phyloP scores from a whole-genome alignment of 2,113 vertebrate genomes.

The Mionectes macconnelli region DNA sequence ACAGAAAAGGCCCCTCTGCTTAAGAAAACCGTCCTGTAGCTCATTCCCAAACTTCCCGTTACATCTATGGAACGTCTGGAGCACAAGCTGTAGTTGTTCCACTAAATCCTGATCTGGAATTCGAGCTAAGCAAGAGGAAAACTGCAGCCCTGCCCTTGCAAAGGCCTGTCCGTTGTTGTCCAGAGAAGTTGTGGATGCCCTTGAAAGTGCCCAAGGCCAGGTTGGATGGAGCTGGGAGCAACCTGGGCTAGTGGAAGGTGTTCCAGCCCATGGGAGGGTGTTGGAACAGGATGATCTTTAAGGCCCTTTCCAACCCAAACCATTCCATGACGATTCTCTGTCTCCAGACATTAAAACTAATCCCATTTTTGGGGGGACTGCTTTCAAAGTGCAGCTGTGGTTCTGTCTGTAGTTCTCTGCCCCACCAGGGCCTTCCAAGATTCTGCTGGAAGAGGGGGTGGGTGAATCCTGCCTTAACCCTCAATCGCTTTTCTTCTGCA shows the following conservation, averaged over 20 bases:
- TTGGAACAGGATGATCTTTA: background rate
- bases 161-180: background rate
- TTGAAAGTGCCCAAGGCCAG: background rate
- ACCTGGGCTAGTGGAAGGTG: background rate
- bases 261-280: background rate
- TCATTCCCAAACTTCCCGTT: slow-evolving; percentile 16
- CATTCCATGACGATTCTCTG: background rate
- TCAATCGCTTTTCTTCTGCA: background rate
- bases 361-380: background rate
- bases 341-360: background rate
- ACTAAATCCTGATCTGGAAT: background rate
- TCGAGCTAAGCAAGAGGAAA: background rate
- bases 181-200: background rate
- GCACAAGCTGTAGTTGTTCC: background rate
- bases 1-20: slow-evolving; percentile 26
- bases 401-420: background rate
- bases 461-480: background rate
- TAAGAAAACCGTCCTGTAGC: slow-evolving; percentile 18
- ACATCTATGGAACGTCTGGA: background rate
- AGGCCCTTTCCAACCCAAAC: background rate
- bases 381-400: background rate
- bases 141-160: background rate
- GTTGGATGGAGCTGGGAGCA: background rate
- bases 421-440: background rate
- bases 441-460: background rate